Percentiles rank a stretch among this genome's conserved stretches.
phyloP scores from a whole-genome alignment of 2,888 invertebrate species.

The Papilio gigon region DNA sequence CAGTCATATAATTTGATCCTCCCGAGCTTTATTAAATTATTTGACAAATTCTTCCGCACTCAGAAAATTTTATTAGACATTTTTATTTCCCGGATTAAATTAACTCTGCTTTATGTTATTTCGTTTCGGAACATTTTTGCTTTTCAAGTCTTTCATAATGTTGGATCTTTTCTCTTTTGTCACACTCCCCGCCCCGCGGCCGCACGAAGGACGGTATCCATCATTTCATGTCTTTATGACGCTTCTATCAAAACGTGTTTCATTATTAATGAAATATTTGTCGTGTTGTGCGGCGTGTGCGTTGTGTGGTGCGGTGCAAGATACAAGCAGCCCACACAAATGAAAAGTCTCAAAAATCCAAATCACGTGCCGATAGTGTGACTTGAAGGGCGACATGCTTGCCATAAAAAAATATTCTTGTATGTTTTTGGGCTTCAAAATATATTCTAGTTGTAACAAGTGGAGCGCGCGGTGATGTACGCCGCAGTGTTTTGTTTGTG shows the following conservation, averaged over 20 bases:
- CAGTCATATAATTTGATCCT: conserved; percentile 22
- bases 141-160: not conserved
- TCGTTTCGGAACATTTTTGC: conserved; percentile 5
- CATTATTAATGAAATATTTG: too few species aligned
- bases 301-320: not conserved
- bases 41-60: conserved; percentile 25
- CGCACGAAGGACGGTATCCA: not conserved
- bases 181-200: too few species aligned
- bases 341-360: conserved; percentile 12
- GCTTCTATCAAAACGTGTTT: not conserved
- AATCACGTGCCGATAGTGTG: conserved; percentile 8
- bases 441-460: not conserved
- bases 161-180: not conserved
- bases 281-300: too few species aligned
- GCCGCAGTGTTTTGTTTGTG: not conserved
- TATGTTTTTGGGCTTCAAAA: not conserved
- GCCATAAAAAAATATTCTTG: not conserved
- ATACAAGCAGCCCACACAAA: not conserved
- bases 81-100: conserved; percentile 25
- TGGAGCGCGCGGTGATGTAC: not conserved
- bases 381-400: not conserved
- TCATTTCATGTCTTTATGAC: not conserved
- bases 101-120: conserved; percentile 26
- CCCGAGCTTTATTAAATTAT: conserved; percentile 28
- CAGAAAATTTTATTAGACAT: conserved; percentile 25